These are phyloP conservation scores for Conus ventricosus DNA, from an alignment of 1,140 invertebrate species.

Conservation along the genomic window DNA sequence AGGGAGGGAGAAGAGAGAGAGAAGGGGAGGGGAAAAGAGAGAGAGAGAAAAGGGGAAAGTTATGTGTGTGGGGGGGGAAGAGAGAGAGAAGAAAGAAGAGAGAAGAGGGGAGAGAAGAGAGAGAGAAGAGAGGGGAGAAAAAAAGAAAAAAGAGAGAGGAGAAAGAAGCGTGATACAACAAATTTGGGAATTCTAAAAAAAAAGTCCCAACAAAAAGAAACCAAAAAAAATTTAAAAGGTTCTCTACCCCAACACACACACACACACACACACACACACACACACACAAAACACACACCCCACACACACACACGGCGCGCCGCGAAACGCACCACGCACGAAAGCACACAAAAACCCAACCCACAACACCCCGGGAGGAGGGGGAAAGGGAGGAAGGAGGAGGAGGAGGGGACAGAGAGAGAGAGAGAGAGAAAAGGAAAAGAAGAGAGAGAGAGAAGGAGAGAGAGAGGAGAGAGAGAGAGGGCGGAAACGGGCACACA, in stretches of 20 bases:
- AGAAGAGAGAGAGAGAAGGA: not conserved
- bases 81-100: not conserved
- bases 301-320: no score
- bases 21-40: no score
- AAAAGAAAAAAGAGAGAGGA: not conserved
- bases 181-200: no score
- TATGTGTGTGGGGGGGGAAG: no score
- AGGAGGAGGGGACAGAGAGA: not conserved
- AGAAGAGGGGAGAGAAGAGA: not conserved
- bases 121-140: not conserved
- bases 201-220: not conserved
- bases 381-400: not conserved
- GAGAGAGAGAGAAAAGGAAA: not conserved
- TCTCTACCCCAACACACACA: no score
- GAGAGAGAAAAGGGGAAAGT: no score
- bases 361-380: not conserved
- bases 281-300: not conserved
- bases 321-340: no score
- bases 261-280: no score
- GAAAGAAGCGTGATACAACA: not conserved
- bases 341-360: no score
- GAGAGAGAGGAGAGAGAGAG: not conserved
- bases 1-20: not conserved
- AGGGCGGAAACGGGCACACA: not conserved
- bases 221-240: not conserved